These are phyloP conservation scores for Harpalus rubripes DNA, from an alignment of 2,888 invertebrate species.

Conservation along the genomic window DNA sequence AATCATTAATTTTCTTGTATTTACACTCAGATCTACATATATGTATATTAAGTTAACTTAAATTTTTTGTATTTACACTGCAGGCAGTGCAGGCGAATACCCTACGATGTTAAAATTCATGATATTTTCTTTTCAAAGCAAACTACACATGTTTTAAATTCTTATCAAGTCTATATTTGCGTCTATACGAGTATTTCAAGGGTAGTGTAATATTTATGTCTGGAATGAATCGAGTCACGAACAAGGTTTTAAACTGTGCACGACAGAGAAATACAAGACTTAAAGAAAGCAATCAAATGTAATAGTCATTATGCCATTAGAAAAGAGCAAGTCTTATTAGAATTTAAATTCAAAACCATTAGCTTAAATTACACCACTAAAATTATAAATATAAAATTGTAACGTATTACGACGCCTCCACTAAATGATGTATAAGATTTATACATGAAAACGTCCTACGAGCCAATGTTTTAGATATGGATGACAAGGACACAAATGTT, in stretches of 20 bases:
- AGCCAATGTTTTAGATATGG: too few species aligned
- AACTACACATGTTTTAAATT: background rate
- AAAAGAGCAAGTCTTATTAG: background rate
- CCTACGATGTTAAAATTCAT: background rate
- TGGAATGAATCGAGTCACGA: slow-evolving; percentile 26
- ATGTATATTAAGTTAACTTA: too few species aligned
- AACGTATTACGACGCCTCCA: too few species aligned
- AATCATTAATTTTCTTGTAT: too few species aligned
- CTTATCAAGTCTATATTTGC: slow-evolving; percentile 16
- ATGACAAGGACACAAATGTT: too few species aligned
- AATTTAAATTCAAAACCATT: background rate
- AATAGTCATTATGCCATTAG: slow-evolving; percentile 12
- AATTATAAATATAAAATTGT: background rate
- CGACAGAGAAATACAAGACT: slow-evolving; percentile 15
- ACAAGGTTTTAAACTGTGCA: slow-evolving; percentile 16
- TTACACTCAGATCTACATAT: too few species aligned
- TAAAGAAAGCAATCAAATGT: slow-evolving; percentile 25
- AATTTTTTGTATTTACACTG: background rate
- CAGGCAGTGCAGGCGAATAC: background rate
- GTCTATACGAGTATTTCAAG: slow-evolving; percentile 1
- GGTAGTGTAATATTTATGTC: slow-evolving; percentile 17
- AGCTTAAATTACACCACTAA: background rate
- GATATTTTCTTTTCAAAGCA: background rate
- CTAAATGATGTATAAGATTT: too few species aligned
- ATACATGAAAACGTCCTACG: too few species aligned